phyloP scores from a whole-genome alignment of 1,140 invertebrate genomes.

The Orussus abietinus region DNA sequence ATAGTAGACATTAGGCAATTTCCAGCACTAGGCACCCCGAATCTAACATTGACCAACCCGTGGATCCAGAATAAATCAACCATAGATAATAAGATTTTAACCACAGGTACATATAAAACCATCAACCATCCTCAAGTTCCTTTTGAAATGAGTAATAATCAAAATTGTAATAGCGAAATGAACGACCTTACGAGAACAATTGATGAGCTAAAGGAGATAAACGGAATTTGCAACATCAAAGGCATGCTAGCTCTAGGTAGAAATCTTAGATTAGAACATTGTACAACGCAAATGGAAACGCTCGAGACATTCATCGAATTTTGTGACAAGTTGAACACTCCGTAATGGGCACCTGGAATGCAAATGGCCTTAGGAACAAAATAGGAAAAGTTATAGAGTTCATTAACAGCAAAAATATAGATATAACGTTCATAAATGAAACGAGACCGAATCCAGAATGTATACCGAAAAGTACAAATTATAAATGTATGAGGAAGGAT shows the following conservation, averaged over 20 bases:
- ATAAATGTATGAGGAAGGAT: constrained; percentile 21
- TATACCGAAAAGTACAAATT: constrained; percentile 21
- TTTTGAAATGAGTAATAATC: not conserved
- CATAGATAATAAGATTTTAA: too few relatives aligned
- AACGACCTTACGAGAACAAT: constrained; percentile 7
- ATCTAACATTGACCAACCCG: too few relatives aligned
- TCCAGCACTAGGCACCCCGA: too few relatives aligned
- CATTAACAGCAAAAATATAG: constrained; percentile 16
- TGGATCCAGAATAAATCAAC: too few relatives aligned
- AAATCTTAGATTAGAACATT: constrained; percentile 18
- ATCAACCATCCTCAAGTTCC: too few relatives aligned
- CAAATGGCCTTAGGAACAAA: constrained; percentile 23
- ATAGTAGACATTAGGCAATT: too few relatives aligned
- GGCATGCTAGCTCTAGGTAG: constrained; percentile 18
- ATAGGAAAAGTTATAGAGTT: constrained; percentile 25
- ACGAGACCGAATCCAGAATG: constrained; percentile 16
- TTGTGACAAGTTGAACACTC: constrained; percentile 14
- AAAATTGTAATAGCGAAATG: not conserved
- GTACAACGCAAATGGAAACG: constrained; percentile 17
- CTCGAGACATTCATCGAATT: constrained; percentile 20
- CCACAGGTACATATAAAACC: too few relatives aligned
- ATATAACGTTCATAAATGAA: constrained; percentile 27
- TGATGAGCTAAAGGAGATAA: constrained; percentile 17
- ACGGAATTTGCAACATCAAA: constrained; percentile 13
- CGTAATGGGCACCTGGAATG: constrained; percentile 27